Base-by-base conservation (phyloP, 23 tunicate genomes). In the Ascidia mentula region DNA sequence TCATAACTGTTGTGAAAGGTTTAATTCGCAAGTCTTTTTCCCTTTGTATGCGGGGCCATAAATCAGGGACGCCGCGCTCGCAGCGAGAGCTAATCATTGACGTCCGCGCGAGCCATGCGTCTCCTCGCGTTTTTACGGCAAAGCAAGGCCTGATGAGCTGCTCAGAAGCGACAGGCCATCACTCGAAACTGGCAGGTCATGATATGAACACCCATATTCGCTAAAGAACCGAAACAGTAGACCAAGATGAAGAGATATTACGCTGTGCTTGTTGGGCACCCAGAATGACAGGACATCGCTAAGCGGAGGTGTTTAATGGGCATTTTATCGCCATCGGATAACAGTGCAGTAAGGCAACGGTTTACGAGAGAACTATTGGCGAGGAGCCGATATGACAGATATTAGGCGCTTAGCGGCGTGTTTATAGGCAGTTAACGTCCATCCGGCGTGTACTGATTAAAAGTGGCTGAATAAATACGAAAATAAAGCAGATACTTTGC, bases 1-100 rank as follows among this genome's bases (percentile, higher is more conserved):
- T 70, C 74, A 70, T 70, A 70, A 70, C 38, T 70, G 38, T 70
- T 70, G 31, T 32, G 74, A 32, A 33, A 30, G 74, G 22, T 33
- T 70, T 70, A 70, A 70, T 70, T 70, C 38, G n/a, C 30, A 36
- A 36, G 74, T 70, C 74, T 30, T 32, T 70, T 33, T 45, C 60
- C 74, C 38, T 70, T 70, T 70, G 74, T 70, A 34, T 70, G 74
- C 74, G 31, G 74, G 74, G 74, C 74, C 74, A 70, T 70, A 70
- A 70, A 70, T 70, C 74, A 70, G 8, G 18, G 78, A 8, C 74
- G 39, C 5, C 36, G 36, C 37, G 39, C 74, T n/a, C 74, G 31
- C 12, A 36, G 15, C 37, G 78, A 36, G 22, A 34, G 74, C 74
- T 70, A 70, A 70, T 70, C 74, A 70, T 70, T 70, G 38, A 70